A percentile compares a stretch with the other conserved stretches of the same genome.
These are phyloP conservation scores for Tanypteryx hageni DNA, from an alignment of 2,888 invertebrate genomes.

Conservation along the genomic window DNA sequence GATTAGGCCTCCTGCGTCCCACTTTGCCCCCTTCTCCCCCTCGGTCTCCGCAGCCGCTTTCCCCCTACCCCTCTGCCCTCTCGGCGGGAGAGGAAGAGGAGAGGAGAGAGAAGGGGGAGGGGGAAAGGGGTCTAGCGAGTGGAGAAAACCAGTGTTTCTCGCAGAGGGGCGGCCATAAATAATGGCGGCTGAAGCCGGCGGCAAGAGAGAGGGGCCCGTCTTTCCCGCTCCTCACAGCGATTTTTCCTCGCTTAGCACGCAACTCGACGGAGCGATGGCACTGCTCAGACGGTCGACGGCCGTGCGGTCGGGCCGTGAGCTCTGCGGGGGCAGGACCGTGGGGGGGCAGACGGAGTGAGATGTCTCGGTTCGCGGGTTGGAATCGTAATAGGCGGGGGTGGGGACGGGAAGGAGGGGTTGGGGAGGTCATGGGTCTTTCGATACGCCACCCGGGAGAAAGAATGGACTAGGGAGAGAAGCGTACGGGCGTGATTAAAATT, in stretches of 20 bases:
- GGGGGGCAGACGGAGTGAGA: slow-evolving; percentile 24
- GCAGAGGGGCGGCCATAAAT: slow-evolving; percentile 53
- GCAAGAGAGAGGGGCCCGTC: slow-evolving; percentile 13
- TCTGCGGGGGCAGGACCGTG: not conserved
- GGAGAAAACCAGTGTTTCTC: slow-evolving; percentile 61
- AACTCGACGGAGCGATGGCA: slow-evolving; percentile 36
- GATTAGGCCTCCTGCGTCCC: slow-evolving; percentile 66
- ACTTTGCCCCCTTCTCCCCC: not conserved
- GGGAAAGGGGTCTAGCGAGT: not conserved
- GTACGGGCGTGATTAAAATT: not conserved
- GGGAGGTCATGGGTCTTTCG: not conserved
- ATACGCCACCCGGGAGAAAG: not conserved
- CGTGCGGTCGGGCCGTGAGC: not conserved
- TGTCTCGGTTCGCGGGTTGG: not conserved
- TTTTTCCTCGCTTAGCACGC: slow-evolving; percentile 57
- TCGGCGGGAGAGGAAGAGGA: not conserved
- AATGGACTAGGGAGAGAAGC: not conserved
- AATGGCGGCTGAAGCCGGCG: slow-evolving; percentile 39
- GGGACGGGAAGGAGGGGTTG: not conserved
- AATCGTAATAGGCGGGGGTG: not conserved
- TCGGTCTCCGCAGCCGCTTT: not conserved
- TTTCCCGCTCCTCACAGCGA: slow-evolving; percentile 45
- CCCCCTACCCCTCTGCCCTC: not conserved
- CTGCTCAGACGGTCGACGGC: slow-evolving; percentile 34
- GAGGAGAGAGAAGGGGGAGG: not conserved